A percentile compares a stretch with the other conserved stretches of the same genome.
phyloP scores from a whole-genome alignment of 1,140 invertebrate species.

The Carposina sasakii region DNA sequence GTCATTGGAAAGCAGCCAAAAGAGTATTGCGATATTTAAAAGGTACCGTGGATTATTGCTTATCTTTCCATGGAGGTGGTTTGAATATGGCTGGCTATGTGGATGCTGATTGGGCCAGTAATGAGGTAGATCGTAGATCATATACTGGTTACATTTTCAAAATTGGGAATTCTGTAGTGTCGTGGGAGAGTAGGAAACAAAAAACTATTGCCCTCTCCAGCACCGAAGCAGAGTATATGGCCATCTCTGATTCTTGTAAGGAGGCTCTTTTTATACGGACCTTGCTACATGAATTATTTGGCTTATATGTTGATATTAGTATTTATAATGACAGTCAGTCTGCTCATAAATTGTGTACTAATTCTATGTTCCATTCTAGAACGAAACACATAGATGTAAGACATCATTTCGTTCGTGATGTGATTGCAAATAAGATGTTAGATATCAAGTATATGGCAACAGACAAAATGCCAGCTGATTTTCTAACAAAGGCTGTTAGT shows the following conservation, averaged over 20 bases:
- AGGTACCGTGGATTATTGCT: not conserved
- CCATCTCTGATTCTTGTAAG: not conserved
- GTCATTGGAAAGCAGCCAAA: not conserved
- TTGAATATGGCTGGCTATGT: not conserved
- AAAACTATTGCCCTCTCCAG: not conserved
- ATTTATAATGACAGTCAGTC: not conserved
- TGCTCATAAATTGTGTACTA: not conserved
- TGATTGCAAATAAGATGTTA: not conserved
- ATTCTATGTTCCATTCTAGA: slow-evolving; percentile 1
- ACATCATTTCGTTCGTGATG: not conserved
- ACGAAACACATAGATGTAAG: not conserved
- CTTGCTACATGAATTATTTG: not conserved
- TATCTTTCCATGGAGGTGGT: not conserved
- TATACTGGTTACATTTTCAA: not conserved
- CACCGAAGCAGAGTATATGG: not conserved
- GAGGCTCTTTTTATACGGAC: not conserved
- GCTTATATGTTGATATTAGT: too few relatives aligned
- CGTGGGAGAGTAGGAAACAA: not conserved
- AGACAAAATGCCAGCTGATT: not conserved
- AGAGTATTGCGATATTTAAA: not conserved
- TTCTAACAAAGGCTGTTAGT: not conserved
- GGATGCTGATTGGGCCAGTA: not conserved
- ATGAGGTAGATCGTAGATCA: not conserved
- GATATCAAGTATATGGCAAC: not conserved
- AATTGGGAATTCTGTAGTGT: not conserved